phyloP scores from a whole-genome alignment of 2,113 vertebrate species.

The Nerophis lumbriciformis region DNA sequence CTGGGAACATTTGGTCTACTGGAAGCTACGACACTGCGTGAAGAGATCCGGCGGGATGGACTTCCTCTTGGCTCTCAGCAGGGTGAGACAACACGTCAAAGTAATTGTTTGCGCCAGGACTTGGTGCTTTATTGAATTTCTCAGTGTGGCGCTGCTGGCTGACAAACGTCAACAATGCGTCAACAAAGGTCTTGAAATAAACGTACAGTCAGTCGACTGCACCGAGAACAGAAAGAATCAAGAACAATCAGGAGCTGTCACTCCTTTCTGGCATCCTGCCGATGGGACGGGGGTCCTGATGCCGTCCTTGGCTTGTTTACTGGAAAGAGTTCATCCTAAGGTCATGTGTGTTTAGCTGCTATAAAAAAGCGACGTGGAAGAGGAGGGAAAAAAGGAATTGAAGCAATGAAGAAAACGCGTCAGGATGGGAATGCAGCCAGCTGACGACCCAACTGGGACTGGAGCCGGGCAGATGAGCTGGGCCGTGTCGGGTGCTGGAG shows the following conservation, averaged over 20 bases:
- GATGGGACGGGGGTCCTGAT: too few species aligned
- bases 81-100: conserved; percentile 61
- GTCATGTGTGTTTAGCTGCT: too few species aligned
- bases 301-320: too few species aligned
- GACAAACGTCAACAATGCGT: too few species aligned
- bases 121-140: too few species aligned
- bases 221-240: too few species aligned
- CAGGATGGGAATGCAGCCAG: conserved; percentile 10
- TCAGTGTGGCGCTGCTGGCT: too few species aligned
- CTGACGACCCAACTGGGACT: conserved; percentile 6
- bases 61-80: conserved; percentile 83
- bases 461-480: conserved; percentile 2
- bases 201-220: too few species aligned
- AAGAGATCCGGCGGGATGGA: conserved; percentile 78
- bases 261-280: too few species aligned
- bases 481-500: conserved; percentile 8
- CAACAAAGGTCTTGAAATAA: too few species aligned
- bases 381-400: conserved; percentile 1
- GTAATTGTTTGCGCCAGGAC: neutral
- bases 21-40: conserved; percentile 81
- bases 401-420: conserved; percentile 13
- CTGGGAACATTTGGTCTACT: conserved; percentile 87
- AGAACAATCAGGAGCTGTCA: too few species aligned
- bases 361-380: neutral
- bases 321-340: too few species aligned